Conservation (phyloP, 2,113 vertebrate species). For the Nothocercus julius region DNA sequence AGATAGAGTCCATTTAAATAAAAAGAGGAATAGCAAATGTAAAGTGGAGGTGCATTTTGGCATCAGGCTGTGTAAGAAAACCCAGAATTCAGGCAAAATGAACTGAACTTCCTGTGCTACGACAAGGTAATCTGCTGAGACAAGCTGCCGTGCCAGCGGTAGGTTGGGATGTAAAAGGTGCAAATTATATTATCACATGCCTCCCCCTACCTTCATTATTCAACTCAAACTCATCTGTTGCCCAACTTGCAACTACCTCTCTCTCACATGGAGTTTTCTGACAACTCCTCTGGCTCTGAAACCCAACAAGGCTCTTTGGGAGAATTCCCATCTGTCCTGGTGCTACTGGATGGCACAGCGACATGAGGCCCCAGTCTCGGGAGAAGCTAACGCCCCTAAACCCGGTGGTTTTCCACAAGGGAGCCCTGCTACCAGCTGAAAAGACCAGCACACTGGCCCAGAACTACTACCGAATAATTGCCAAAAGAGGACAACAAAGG, state of each 20-base stretch:
- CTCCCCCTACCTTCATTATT: neutral
- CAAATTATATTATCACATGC: neutral
- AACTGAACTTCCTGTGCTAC: neutral
- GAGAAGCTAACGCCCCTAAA: neutral
- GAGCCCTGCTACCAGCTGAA: neutral
- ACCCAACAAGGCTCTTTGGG: neutral
- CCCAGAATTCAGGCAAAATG: neutral
- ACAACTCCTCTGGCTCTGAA: neutral
- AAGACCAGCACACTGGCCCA: neutral
- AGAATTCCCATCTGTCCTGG: neutral
- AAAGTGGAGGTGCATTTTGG: neutral
- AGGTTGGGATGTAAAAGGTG: neutral
- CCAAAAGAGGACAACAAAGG: neutral
- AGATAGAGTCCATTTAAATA: neutral
- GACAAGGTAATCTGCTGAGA: neutral
- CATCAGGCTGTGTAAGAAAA: neutral
- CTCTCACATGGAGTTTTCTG: neutral
- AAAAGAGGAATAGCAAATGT: neutral
- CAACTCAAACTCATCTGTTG: neutral
- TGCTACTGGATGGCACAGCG: neutral
- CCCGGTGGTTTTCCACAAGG: neutral
- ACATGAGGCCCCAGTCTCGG: fast-evolving
- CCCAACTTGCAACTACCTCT: neutral
- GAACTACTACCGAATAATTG: neutral
- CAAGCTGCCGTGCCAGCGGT: neutral